phyloP scores from a whole-genome alignment of 2,888 invertebrate genomes.

The Phaedon cochleariae region DNA sequence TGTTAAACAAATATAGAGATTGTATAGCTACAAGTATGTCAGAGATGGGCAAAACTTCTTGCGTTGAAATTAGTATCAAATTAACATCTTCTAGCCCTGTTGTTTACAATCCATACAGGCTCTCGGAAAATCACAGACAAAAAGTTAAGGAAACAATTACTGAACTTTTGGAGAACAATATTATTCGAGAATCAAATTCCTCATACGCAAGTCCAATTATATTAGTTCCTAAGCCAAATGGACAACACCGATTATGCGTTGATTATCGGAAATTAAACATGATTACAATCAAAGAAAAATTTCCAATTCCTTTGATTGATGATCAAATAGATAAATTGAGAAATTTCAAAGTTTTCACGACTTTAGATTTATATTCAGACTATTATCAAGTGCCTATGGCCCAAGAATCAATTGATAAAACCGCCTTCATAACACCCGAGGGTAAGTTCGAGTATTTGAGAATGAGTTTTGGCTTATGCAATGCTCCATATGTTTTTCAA shows the following conservation, averaged over 20 bases:
- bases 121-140: constrained; percentile 26
- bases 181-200: constrained; percentile 31
- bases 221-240: constrained; percentile 33
- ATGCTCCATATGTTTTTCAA: constrained; percentile 52
- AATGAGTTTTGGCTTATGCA: constrained; percentile 51
- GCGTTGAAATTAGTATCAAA: constrained; percentile 9
- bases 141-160: constrained; percentile 29
- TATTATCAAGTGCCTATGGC: constrained; percentile 50
- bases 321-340: constrained; percentile 37
- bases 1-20: constrained; percentile 11
- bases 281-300: constrained; percentile 30
- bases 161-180: constrained; percentile 30
- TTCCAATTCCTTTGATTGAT: constrained; percentile 31
- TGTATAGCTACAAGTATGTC: constrained; percentile 13
- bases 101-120: constrained; percentile 28
- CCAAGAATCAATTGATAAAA: constrained; percentile 45
- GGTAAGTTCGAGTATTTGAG: constrained; percentile 47
- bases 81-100: constrained; percentile 15
- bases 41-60: background rate
- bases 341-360: constrained; percentile 38
- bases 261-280: constrained; percentile 33
- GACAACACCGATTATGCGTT: constrained; percentile 30
- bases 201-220: constrained; percentile 36
- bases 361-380: constrained; percentile 46
- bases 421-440: constrained; percentile 50